Evolutionary conservation across 2,113 vertebrate genomes (phyloP), one percentile per base, ranked within the genome.

Genomic region (Varanus salvator): DNA sequence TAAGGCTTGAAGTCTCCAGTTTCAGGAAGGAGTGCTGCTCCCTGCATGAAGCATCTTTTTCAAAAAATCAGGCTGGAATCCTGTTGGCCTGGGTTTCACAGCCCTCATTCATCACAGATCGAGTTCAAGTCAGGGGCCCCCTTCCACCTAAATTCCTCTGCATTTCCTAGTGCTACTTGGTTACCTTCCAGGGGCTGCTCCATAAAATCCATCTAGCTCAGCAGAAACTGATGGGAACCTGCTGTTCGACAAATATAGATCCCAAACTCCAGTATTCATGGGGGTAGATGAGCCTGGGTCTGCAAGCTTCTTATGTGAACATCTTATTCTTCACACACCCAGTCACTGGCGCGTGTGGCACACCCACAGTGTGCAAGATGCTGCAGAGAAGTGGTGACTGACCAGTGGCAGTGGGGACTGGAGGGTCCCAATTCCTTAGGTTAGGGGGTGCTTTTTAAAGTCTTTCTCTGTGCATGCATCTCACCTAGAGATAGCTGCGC

Each of bases 1-100:
- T 75, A 86, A 0, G 60, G 19, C n/a, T 38, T 8, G 19, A 29
- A 7, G 57, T 14, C 72, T 84, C 72, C 31, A 0, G 0, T 25
- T 27, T 60, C 5, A 38, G 68, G 76, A 80, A 48, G 0, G 17
- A 50, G 3, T 17, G 34, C 25, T 0, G 68, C 27, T 92, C 57
- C 34, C 14, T 68, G 44, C 27, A 78, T 64, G 76, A 66, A 8
- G 6, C 21, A 69, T 54, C 64, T 15, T 0, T 6, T 87, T 77
- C 69, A 66, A 8, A 0, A 0, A 7, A 3, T 64, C n/a, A n/a
- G 78, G 9, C 64, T 84, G 12, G 4, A 31, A 14, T 38, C 68
- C 44, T 64, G 66, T 78, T 50, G 38, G 8, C 57, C 34, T 15
- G 38, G 34, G 44, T 87, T 80, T 80, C 31, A 31, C 60, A n/a